Percentiles rank a stretch among this genome's conserved stretches.
Evolutionary conservation across 2,113 vertebrate species (phyloP).

Genomic region (Hyaena hyaena): DNA sequence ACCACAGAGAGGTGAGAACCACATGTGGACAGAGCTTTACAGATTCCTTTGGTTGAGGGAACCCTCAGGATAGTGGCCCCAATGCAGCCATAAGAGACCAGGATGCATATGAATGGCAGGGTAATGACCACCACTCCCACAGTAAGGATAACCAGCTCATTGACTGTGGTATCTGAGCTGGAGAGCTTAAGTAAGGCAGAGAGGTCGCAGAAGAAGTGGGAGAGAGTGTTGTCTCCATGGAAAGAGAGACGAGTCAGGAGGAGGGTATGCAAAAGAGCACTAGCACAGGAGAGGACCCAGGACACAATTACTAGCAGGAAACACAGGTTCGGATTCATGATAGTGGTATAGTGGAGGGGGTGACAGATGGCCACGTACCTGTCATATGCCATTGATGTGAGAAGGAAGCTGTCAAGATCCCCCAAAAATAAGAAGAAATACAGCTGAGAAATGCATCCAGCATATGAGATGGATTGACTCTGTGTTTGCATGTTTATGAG

Average conservation of each 20-base stretch:
- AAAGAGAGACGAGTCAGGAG: conserved; percentile 59
- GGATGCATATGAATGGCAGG: conserved; percentile 34
- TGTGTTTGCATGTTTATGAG: conserved; percentile 48
- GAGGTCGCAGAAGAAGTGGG: conserved; percentile 77
- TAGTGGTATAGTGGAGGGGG: conserved; percentile 61
- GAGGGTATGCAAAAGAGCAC: conserved; percentile 67
- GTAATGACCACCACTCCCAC: neutral
- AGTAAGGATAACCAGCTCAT: conserved; percentile 41
- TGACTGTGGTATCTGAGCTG: conserved; percentile 68
- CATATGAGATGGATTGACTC: conserved; percentile 47
- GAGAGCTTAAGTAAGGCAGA: conserved; percentile 69
- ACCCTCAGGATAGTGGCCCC: conserved; percentile 24
- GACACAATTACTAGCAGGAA: conserved; percentile 46
- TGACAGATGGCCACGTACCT: conserved; percentile 74
- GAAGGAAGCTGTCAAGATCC: conserved; percentile 66
- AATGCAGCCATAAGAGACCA: conserved; percentile 9
- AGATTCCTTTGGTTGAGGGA: neutral
- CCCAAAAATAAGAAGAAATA: conserved; percentile 71
- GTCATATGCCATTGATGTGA: conserved; percentile 77
- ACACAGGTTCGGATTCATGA: conserved; percentile 70
- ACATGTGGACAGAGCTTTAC: conserved; percentile 71
- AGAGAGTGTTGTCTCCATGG: conserved; percentile 43
- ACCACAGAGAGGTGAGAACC: conserved; percentile 68
- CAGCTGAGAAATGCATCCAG: conserved; percentile 61
- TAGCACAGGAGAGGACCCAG: conserved; percentile 47